These are phyloP conservation scores for Tetranychus truncatus DNA, from an alignment of 2,888 invertebrate genomes.

Conservation along the genomic window DNA sequence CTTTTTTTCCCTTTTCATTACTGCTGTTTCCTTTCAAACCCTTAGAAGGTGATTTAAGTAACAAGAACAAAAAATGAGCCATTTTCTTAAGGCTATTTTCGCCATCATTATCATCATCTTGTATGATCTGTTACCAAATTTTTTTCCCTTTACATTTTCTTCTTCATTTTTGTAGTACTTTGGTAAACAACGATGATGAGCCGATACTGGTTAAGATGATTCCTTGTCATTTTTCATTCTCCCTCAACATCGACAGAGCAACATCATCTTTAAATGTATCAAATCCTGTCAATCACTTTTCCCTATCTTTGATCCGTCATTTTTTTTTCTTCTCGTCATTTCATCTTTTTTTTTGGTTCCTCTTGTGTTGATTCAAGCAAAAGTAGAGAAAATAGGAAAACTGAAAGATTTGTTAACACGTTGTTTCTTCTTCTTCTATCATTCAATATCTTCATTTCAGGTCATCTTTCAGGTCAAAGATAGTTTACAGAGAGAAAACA, in stretches of 20 bases:
- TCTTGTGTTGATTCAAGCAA: neutral
- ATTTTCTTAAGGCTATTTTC: neutral
- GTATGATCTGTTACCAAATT: neutral
- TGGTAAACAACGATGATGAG: neutral
- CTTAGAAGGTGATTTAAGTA: neutral
- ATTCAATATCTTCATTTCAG: neutral
- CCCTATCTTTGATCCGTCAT: neutral
- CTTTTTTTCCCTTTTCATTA: neutral
- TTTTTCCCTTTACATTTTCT: neutral
- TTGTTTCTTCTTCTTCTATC: neutral
- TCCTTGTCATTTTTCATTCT: neutral
- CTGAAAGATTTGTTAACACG: neutral
- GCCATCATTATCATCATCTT: neutral
- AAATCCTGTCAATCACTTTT: neutral
- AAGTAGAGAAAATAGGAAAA: neutral
- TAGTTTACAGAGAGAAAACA: neutral
- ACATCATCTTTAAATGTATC: neutral
- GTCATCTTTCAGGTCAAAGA: neutral
- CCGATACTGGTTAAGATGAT: slow-evolving; percentile 1
- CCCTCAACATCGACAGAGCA: neutral
- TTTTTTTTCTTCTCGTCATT: neutral
- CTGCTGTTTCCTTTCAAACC: neutral
- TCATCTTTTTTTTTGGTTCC: neutral
- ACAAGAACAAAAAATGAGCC: neutral
- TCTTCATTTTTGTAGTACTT: neutral